phyloP scores from a whole-genome alignment of 2,888 invertebrate species.

The Drosophila meridionalis region DNA sequence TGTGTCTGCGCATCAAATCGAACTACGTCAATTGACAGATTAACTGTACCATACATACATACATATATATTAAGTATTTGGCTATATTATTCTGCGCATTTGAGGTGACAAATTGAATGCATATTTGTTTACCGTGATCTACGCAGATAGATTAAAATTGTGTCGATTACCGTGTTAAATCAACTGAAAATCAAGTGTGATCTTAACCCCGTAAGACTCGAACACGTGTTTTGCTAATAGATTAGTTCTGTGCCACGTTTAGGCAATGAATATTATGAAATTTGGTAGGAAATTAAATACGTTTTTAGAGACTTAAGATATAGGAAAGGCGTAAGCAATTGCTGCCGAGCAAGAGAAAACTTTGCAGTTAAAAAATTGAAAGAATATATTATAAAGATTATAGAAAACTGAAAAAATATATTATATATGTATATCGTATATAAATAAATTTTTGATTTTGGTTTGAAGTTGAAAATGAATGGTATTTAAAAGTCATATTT shows the following conservation, averaged over 20 bases:
- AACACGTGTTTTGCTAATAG: constrained; percentile 69
- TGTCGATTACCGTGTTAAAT: constrained; percentile 85
- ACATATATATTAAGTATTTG: not conserved
- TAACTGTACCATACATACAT: constrained; percentile 56
- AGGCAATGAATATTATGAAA: not conserved
- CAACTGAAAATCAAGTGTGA: constrained; percentile 79
- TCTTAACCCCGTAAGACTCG: constrained; percentile 84
- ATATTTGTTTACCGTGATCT: constrained; percentile 84
- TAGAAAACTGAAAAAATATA: no score
- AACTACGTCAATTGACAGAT: not conserved
- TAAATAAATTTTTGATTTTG: no score
- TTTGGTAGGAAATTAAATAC: not conserved
- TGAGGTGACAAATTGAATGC: constrained; percentile 82
- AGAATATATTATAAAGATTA: no score
- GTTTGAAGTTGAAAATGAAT: not conserved
- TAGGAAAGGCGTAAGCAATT: not conserved
- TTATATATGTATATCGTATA: no score
- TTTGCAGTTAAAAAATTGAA: not conserved
- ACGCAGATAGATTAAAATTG: constrained; percentile 84
- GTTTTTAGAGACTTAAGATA: not conserved
- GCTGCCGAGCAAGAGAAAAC: not conserved
- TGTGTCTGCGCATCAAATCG: constrained; percentile 35
- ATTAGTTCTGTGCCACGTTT: constrained; percentile 58
- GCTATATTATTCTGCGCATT: constrained; percentile 82
- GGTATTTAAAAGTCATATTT: not conserved